These are phyloP conservation scores for Nesidiocoris tenuis DNA, from an alignment of 2,888 invertebrate genomes.

Conservation along the genomic window DNA sequence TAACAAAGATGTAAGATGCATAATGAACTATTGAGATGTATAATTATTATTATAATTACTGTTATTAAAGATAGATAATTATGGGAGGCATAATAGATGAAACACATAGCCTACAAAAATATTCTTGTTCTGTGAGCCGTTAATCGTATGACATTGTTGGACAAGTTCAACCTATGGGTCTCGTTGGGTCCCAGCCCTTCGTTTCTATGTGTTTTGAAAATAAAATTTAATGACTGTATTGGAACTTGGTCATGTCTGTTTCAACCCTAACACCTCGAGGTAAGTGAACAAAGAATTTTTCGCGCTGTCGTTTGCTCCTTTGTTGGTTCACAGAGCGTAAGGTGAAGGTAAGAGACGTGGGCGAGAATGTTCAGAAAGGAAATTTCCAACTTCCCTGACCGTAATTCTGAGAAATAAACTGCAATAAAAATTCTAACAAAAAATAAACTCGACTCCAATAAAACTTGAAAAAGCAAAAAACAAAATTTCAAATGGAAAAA, in stretches of 20 bases:
- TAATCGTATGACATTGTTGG: conserved; percentile 3
- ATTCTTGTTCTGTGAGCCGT: conserved; percentile 21
- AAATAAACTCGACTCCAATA: too few species aligned
- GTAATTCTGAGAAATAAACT: too few species aligned
- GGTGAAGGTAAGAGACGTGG: too few species aligned
- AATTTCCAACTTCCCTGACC: too few species aligned
- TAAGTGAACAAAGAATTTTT: too few species aligned
- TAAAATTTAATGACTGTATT: conserved; percentile 34
- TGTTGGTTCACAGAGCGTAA: too few species aligned
- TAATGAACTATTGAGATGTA: conserved; percentile 18
- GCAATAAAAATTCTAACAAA: too few species aligned
- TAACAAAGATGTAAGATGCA: conserved; percentile 27
- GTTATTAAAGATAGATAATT: neutral
- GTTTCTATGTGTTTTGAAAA: conserved; percentile 29
- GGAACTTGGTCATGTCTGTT: neutral
- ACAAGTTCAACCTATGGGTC: conserved; percentile 6
- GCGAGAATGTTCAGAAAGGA: too few species aligned
- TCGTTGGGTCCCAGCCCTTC: neutral
- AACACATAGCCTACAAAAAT: conserved; percentile 13
- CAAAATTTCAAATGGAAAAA: too few species aligned
- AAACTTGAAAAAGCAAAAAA: too few species aligned
- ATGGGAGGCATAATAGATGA: neutral
- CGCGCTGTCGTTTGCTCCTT: too few species aligned
- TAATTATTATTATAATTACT: neutral
- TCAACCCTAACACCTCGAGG: too few species aligned